phyloP scores from a whole-genome alignment of 2,797 vertebrate species.

The Glossophaga mutica region DNA sequence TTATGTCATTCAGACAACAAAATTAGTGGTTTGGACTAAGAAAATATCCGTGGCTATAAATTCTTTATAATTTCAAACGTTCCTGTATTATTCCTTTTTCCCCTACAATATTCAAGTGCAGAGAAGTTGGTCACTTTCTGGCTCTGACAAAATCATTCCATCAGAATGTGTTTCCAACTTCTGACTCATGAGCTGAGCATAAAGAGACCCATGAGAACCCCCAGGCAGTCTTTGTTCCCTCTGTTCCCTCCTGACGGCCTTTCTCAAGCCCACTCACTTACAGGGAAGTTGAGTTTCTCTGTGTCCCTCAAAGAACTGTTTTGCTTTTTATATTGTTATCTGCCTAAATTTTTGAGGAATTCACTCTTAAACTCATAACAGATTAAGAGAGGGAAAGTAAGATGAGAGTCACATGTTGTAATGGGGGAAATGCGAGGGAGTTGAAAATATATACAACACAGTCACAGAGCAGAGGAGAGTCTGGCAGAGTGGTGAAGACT shows the following conservation, averaged over 20 bases:
- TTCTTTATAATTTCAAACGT: background rate
- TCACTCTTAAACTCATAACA: slow-evolving; percentile 38
- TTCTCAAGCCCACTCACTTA: background rate
- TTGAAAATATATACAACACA: background rate
- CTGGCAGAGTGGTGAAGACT: background rate
- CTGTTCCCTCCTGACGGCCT: background rate
- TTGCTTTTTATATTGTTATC: background rate
- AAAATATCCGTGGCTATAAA: background rate
- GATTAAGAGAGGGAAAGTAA: background rate
- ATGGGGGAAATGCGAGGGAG: slow-evolving; percentile 8
- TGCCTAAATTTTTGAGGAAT: slow-evolving; percentile 8
- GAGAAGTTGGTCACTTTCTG: background rate
- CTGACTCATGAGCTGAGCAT: background rate
- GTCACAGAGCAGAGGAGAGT: background rate
- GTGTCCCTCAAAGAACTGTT: background rate
- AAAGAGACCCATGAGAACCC: background rate
- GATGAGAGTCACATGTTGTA: background rate
- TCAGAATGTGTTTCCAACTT: background rate
- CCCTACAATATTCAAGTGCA: background rate
- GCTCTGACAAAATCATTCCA: background rate
- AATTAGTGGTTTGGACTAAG: background rate
- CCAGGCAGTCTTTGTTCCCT: background rate
- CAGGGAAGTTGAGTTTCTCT: background rate
- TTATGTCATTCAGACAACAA: background rate
- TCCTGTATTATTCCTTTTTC: background rate